These are phyloP conservation scores for Antedon mediterranea DNA, from an alignment of 53 echinoderm and acorn worm species.

Conservation along the genomic window DNA sequence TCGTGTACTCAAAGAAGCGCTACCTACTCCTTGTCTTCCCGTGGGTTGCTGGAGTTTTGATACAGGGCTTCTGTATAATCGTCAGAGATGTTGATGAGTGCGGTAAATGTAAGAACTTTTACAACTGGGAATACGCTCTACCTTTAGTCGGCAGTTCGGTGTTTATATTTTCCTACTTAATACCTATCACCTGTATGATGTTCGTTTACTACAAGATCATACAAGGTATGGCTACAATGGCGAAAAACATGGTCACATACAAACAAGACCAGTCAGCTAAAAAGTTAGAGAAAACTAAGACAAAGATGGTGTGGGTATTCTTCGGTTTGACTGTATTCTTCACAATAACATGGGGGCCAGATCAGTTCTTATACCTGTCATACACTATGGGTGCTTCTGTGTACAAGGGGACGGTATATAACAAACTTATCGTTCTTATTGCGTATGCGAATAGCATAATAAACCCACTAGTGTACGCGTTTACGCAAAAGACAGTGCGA, in stretches of 20 bases:
- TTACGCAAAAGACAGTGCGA: neutral
- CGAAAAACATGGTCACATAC: neutral
- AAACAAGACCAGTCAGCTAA: neutral
- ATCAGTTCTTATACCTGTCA: neutral
- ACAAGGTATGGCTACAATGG: neutral
- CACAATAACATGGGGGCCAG: neutral
- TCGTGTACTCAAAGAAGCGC: neutral
- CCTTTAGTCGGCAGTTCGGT: neutral
- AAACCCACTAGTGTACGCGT: neutral
- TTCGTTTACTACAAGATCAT: neutral
- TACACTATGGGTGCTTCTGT: neutral
- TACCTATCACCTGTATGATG: neutral
- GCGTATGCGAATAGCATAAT: neutral
- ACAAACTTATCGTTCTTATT: neutral
- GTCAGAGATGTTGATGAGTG: neutral
- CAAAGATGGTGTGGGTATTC: neutral
- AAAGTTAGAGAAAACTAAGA: neutral
- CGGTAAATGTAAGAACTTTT: neutral
- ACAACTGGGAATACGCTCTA: neutral
- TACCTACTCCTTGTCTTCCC: neutral
- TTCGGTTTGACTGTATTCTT: neutral
- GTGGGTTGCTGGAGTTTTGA: neutral
- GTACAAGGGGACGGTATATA: neutral
- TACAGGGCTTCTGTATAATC: neutral
- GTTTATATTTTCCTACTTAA: neutral